phyloP scores from a whole-genome alignment of 2,888 invertebrate species.

The Daptonema setosum region DNA sequence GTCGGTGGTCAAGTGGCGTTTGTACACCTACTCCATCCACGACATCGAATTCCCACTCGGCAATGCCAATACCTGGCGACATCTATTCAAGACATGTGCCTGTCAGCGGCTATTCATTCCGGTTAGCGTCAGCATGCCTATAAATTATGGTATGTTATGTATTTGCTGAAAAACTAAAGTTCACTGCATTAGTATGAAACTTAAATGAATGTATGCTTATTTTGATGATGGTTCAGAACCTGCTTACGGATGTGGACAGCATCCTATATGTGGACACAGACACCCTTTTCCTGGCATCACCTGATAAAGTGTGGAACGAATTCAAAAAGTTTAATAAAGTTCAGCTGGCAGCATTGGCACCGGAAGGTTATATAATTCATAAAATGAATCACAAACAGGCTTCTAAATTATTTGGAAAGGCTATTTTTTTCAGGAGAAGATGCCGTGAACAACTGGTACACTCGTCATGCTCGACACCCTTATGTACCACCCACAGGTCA shows the following conservation, averaged over 20 bases:
- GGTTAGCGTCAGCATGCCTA: no score
- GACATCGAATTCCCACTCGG: slow-evolving; percentile 52
- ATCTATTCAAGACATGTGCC: slow-evolving; percentile 76
- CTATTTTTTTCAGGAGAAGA: slow-evolving; percentile 59
- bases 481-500: no score
- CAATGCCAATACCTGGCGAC: slow-evolving; percentile 56
- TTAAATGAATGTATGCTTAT: neutral
- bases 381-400: neutral
- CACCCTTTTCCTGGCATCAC: slow-evolving; percentile 59
- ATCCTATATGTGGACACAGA: slow-evolving; percentile 81
- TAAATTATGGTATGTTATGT: no score
- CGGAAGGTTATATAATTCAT: slow-evolving; percentile 51
- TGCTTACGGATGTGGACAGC: slow-evolving; percentile 55
- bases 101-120: slow-evolving; percentile 77
- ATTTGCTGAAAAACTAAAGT: no score
- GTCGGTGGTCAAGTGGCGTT: slow-evolving; percentile 36
- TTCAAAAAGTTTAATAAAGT: slow-evolving; percentile 57
- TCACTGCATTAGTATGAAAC: neutral
- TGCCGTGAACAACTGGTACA: slow-evolving; percentile 76
- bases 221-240: slow-evolving; percentile 38
- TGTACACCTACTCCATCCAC: slow-evolving; percentile 50
- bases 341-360: slow-evolving; percentile 64
- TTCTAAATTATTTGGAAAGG: neutral
- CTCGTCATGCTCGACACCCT: slow-evolving; percentile 30
- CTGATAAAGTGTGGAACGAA: slow-evolving; percentile 58